Conservation (phyloP, 92 coral and sea anemone genomes). For the Meandrina meandrites region DNA sequence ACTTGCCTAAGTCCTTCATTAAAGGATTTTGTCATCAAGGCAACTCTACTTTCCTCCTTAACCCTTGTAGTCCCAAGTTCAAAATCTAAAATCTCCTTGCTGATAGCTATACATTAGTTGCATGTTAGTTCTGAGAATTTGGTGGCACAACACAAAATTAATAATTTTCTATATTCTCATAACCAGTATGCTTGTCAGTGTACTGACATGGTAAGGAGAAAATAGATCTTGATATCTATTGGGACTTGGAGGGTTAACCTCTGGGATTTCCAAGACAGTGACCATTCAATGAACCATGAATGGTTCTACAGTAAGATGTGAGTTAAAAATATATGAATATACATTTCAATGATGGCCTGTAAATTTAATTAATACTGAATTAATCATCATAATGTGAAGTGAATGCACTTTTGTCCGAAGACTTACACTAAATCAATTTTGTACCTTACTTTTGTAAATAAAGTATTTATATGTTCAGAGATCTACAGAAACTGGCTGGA, state of each 20-base stretch:
- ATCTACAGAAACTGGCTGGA: not conserved
- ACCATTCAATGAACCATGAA: not conserved
- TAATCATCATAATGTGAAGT: not conserved
- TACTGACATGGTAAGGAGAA: not conserved
- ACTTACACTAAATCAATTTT: constrained; percentile 44
- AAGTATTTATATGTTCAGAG: constrained; percentile 70
- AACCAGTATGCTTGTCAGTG: not conserved
- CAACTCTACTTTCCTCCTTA: not conserved
- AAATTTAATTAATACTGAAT: constrained; percentile 3
- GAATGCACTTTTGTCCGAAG: constrained; percentile 35
- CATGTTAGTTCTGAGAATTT: not conserved
- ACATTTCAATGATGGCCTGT: constrained; percentile 20
- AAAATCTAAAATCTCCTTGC: not conserved
- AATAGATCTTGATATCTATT: not conserved
- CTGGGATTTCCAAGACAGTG: not conserved
- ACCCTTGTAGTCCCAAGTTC: constrained; percentile 4
- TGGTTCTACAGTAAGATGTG: not conserved
- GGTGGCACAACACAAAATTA: no score
- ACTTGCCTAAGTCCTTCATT: not conserved
- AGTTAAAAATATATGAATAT: constrained; percentile 12
- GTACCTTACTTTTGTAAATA: constrained; percentile 73
- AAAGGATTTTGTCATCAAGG: not conserved
- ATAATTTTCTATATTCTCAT: not conserved
- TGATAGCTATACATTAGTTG: not conserved
- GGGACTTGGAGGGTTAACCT: not conserved